Conservation (phyloP, 2,888 invertebrate genomes). For the Microplitis deprimator region DNA sequence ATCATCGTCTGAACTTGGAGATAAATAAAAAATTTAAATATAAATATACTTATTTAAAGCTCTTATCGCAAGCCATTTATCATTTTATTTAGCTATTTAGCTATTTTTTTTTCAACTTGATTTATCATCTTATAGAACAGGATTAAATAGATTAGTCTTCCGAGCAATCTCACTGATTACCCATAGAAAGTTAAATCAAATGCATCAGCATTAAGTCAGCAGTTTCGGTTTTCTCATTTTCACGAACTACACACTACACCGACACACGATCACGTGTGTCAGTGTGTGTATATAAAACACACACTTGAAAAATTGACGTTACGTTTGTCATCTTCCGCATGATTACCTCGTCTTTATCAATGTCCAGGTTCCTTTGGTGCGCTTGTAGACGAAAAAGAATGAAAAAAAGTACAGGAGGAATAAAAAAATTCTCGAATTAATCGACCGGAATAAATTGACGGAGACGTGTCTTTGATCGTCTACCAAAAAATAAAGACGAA, state of each 20-base stretch:
- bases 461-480: neutral
- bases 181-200: neutral
- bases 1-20: neutral
- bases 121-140: neutral
- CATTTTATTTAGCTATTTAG: neutral
- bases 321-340: conserved; percentile 19
- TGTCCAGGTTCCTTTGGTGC: neutral
- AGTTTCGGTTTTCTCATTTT: conserved; percentile 2
- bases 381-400: neutral
- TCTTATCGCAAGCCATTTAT: neutral
- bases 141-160: neutral
- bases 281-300: neutral
- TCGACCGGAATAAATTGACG: conserved; percentile 4
- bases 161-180: neutral
- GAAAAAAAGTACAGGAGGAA: neutral
- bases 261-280: neutral
- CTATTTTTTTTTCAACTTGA: neutral
- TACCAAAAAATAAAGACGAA: neutral
- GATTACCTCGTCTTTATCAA: conserved; percentile 8
- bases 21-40: neutral
- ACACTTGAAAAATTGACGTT: neutral
- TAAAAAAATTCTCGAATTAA: conserved; percentile 15
- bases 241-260: neutral
- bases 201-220: conserved; percentile 15
- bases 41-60: neutral